These are phyloP conservation scores for Nannoperca australis DNA, from an alignment of 2,797 vertebrate genomes.

Conservation along the genomic window DNA sequence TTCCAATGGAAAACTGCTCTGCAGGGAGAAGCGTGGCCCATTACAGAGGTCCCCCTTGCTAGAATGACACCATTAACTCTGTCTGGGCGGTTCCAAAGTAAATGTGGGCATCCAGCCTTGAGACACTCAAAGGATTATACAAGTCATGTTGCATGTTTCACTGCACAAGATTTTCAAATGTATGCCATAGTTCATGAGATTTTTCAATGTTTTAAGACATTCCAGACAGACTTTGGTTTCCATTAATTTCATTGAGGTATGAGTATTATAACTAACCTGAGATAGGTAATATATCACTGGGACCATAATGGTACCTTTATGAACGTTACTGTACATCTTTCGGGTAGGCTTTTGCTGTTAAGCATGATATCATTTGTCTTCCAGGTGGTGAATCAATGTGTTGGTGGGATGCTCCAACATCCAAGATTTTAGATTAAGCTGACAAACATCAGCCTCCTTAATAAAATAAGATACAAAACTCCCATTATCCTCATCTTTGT, in stretches of 20 bases:
- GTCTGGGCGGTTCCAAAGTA: constrained; percentile 32
- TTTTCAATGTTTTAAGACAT: neutral
- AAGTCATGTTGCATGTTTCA: constrained; percentile 18
- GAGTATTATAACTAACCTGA: constrained; percentile 8
- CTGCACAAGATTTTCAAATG: neutral
- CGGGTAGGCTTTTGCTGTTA: neutral
- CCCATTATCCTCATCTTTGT: neutral
- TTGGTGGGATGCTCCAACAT: neutral
- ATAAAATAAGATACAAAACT: neutral
- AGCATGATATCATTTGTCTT: constrained; percentile 23
- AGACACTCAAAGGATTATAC: constrained; percentile 26
- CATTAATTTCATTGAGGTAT: constrained; percentile 3
- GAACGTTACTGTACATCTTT: constrained; percentile 1
- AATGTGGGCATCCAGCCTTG: constrained; percentile 15
- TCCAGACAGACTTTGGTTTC: neutral
- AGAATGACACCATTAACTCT: constrained; percentile 43
- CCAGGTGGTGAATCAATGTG: constrained; percentile 7
- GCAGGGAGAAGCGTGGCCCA: constrained; percentile 36
- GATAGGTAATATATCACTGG: constrained; percentile 10
- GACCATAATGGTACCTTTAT: neutral
- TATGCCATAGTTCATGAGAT: neutral
- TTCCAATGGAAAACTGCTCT: constrained; percentile 45
- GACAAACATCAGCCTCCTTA: neutral
- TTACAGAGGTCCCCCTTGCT: constrained; percentile 32
- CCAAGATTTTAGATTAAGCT: neutral